A percentile compares a stretch with the other conserved stretches of the same genome.
Conservation (phyloP, 2,888 invertebrate species). For the Gasteruption jaculator region DNA sequence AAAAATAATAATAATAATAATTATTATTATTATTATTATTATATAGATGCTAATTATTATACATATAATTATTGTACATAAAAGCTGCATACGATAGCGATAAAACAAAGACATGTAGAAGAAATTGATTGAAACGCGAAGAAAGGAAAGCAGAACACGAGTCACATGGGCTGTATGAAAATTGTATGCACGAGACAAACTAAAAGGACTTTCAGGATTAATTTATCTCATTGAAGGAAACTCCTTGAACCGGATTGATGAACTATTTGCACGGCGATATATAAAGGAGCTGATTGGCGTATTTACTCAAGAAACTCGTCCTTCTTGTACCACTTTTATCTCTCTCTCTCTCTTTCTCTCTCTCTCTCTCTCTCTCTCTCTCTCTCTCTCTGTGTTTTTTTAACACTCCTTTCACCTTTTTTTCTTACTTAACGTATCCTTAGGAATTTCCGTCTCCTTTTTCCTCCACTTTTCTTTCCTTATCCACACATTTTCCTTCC, state of each 20-base stretch:
- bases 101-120: no score
- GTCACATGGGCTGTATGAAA: no score
- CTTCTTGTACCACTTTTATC: constrained; percentile 15
- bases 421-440: no score
- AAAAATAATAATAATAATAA: no score
- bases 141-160: no score
- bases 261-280: constrained; percentile 44
- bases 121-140: constrained; percentile 8
- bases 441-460: constrained; percentile 13
- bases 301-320: constrained; percentile 41
- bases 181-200: constrained; percentile 6
- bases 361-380: not conserved
- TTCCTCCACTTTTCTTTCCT: constrained; percentile 15
- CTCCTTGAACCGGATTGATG: constrained; percentile 43
- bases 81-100: no score
- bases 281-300: constrained; percentile 47
- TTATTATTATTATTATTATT: no score
- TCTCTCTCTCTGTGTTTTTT: constrained; percentile 5
- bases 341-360: constrained; percentile 7
- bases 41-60: no score
- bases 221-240: constrained; percentile 43
- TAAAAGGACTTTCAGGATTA: constrained; percentile 31
- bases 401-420: constrained; percentile 1
- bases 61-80: no score
- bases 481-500: constrained; percentile 17